Conservation (phyloP, 2,113 vertebrate species). For the Triplophysa siluroides region DNA sequence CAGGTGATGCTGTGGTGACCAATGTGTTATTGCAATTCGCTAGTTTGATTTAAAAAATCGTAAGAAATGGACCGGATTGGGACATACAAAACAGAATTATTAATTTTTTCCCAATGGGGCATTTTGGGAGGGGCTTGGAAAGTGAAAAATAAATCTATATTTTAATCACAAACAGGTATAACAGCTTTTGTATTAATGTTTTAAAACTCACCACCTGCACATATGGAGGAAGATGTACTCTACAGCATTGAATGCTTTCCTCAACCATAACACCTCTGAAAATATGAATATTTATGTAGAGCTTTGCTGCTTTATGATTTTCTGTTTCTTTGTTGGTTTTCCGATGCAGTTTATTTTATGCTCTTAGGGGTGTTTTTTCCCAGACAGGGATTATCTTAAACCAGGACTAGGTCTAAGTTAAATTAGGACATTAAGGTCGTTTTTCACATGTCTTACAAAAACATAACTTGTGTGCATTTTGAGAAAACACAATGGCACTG, state of each 20-base stretch:
- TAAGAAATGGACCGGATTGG: constrained; percentile 6
- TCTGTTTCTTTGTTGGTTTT: neutral
- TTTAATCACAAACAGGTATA: constrained; percentile 50
- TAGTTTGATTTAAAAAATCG: constrained; percentile 3
- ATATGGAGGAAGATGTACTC: neutral
- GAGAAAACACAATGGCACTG: too few species aligned
- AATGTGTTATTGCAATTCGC: neutral
- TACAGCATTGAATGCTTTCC: neutral
- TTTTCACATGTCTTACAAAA: too few species aligned
- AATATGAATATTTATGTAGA: constrained; percentile 16
- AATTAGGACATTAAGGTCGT: too few species aligned
- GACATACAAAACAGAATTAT: neutral
- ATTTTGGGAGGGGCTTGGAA: neutral
- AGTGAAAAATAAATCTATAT: constrained; percentile 17
- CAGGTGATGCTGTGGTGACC: neutral
- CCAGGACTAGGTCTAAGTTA: too few species aligned
- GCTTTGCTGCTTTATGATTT: neutral
- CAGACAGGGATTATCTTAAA: too few species aligned
- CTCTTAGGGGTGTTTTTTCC: neutral
- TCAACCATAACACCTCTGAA: neutral
- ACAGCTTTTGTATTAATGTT: neutral
- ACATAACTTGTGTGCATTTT: too few species aligned
- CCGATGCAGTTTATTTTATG: neutral
- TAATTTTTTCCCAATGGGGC: neutral
- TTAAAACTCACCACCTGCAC: neutral